Conservation (phyloP, 2,113 vertebrate genomes). For the Pungitius pungitius region DNA sequence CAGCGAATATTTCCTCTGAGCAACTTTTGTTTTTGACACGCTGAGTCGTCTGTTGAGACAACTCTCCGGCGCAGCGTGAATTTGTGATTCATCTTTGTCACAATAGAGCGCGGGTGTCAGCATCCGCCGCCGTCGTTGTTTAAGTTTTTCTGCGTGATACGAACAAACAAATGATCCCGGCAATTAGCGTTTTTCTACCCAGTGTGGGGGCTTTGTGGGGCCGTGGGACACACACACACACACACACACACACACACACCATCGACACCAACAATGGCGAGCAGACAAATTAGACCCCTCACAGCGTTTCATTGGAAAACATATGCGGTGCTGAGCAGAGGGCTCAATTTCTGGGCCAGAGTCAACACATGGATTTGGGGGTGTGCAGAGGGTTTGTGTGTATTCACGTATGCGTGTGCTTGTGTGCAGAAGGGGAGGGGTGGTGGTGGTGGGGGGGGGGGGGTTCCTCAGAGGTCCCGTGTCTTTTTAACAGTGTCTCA, state of each 20-base stretch:
- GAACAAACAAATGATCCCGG: constrained; percentile 49
- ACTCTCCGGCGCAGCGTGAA: constrained; percentile 70
- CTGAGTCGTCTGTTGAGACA: constrained; percentile 66
- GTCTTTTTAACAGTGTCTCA: constrained; percentile 69
- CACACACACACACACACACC: too few relatives aligned
- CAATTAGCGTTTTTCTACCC: constrained; percentile 36
- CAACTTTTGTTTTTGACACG: constrained; percentile 67
- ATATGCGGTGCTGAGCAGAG: background rate
- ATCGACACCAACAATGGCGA: constrained; percentile 2
- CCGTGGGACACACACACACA: too few relatives aligned
- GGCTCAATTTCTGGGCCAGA: constrained; percentile 14
- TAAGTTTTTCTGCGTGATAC: constrained; percentile 28
- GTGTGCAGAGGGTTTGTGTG: constrained; percentile 8
- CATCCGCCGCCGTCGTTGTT: constrained; percentile 52
- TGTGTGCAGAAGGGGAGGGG: constrained; percentile 2
- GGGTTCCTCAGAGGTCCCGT: constrained; percentile 53
- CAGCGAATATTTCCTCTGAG: constrained; percentile 68
- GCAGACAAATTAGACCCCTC: constrained; percentile 22
- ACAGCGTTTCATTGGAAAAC: constrained; percentile 13
- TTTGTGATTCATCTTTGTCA: constrained; percentile 71
- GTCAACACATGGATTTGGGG: constrained; percentile 32
- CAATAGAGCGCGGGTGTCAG: constrained; percentile 47
- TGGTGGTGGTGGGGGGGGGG: constrained; percentile 6
- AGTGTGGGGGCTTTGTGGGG: background rate
- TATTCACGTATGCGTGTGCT: background rate